A percentile compares a stretch with the other conserved stretches of the same genome.
phyloP scores from a whole-genome alignment of 1,140 invertebrate genomes.

The Saxidomus purpurata region DNA sequence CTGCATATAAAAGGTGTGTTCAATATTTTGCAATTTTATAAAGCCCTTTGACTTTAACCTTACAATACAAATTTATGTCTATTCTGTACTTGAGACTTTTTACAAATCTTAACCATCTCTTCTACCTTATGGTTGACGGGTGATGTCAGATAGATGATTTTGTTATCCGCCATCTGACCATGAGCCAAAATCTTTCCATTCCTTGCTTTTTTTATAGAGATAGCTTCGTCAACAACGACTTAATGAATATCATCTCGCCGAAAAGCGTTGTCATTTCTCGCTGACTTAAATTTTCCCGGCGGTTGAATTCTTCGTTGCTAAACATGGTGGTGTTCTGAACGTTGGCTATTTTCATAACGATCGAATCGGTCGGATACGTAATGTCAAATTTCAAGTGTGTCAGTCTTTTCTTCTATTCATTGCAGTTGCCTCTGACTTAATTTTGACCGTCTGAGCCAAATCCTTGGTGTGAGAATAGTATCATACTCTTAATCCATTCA shows the following conservation, averaged over 20 bases:
- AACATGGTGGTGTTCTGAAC: constrained; percentile 4
- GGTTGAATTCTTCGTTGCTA: constrained; percentile 19
- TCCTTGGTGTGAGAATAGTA: constrained; percentile 42
- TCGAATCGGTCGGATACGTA: constrained; percentile 9
- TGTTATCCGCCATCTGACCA: constrained; percentile 28
- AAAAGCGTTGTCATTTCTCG: constrained; percentile 24
- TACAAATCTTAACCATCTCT: not conserved
- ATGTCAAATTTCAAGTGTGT: constrained; percentile 6
- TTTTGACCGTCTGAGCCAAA: constrained; percentile 40
- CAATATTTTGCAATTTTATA: too few relatives aligned
- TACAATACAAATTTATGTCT: constrained; percentile 26
- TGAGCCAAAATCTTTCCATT: constrained; percentile 15
- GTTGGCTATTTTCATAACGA: constrained; percentile 5
- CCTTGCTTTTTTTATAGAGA: constrained; percentile 4
- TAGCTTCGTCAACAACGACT: constrained; percentile 1
- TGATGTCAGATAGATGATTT: constrained; percentile 36
- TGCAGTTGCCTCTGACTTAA: constrained; percentile 31
- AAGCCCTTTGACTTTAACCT: too few relatives aligned
- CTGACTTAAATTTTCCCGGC: constrained; percentile 2
- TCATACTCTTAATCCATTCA: not conserved
- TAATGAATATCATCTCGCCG: not conserved
- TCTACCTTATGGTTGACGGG: constrained; percentile 30
- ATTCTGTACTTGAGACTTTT: not conserved
- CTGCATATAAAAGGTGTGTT: too few relatives aligned
- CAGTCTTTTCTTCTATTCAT: not conserved